A percentile compares a stretch with the other conserved stretches of the same genome.
Conservation (phyloP, 1,140 invertebrate species). For the Arctopsyche grandis region DNA sequence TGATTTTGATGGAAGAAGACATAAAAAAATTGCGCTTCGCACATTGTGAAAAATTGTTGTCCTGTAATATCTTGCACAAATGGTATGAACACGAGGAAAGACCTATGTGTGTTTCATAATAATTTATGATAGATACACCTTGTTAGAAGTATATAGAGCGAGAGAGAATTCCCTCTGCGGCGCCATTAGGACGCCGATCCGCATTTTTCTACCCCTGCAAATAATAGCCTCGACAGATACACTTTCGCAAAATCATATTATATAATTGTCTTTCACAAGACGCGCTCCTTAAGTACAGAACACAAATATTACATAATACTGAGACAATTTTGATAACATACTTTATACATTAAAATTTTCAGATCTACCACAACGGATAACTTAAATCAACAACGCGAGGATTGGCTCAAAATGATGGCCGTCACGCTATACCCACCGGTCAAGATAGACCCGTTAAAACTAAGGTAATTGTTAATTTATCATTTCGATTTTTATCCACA, state of each 20-base stretch:
- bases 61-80: too few relatives aligned
- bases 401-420: conserved; percentile 39
- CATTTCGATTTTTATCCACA: background rate
- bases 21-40: too few relatives aligned
- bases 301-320: too few relatives aligned
- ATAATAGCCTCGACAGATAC: conserved; percentile 32
- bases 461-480: conserved; percentile 35
- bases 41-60: too few relatives aligned
- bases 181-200: conserved; percentile 29
- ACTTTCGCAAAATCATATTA: conserved; percentile 1
- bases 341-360: background rate
- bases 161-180: conserved; percentile 17
- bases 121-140: too few relatives aligned
- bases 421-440: conserved; percentile 38
- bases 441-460: conserved; percentile 37
- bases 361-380: background rate
- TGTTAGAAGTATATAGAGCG: background rate
- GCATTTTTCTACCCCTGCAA: conserved; percentile 34
- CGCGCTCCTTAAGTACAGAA: too few relatives aligned
- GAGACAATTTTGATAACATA: background rate
- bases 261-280: too few relatives aligned
- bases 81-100: too few relatives aligned
- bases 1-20: too few relatives aligned
- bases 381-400: conserved; percentile 7
- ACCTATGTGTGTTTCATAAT: too few relatives aligned